phyloP scores from a whole-genome alignment of 2,888 invertebrate species.

The Ophraella communa region DNA sequence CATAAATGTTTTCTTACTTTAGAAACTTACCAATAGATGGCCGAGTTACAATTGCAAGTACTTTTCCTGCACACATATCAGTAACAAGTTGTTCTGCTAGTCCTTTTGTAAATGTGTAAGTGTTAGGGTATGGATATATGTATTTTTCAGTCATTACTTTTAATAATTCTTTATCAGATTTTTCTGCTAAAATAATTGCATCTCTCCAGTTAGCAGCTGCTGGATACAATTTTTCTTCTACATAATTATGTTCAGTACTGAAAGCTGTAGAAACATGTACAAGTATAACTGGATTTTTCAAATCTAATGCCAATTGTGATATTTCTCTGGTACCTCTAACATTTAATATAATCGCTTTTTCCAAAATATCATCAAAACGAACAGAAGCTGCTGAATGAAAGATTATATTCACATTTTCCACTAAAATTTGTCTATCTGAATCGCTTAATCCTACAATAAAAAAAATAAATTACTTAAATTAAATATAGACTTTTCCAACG shows the following conservation, averaged over 20 bases:
- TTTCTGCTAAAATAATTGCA: conserved; percentile 71
- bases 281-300: conserved; percentile 63
- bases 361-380: conserved; percentile 81
- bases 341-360: conserved; percentile 69
- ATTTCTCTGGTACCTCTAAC: conserved; percentile 72
- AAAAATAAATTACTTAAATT: too few species aligned
- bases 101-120: conserved; percentile 90
- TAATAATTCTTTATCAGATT: conserved; percentile 62
- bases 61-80: conserved; percentile 63
- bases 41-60: conserved; percentile 78
- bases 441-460: conserved; percentile 61
- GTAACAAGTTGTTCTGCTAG: conserved; percentile 81
- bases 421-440: conserved; percentile 61
- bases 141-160: conserved; percentile 67
- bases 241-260: conserved; percentile 73
- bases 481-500: too few species aligned
- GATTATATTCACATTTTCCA: conserved; percentile 71
- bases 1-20: not conserved
- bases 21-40: conserved; percentile 11
- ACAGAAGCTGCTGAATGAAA: conserved; percentile 85
- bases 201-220: conserved; percentile 72
- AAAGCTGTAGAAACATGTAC: conserved; percentile 90
- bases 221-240: conserved; percentile 78
- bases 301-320: conserved; percentile 65
- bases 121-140: conserved; percentile 78